phyloP scores from a whole-genome alignment of 2,113 vertebrate genomes.

The Irena cyanogastra region DNA sequence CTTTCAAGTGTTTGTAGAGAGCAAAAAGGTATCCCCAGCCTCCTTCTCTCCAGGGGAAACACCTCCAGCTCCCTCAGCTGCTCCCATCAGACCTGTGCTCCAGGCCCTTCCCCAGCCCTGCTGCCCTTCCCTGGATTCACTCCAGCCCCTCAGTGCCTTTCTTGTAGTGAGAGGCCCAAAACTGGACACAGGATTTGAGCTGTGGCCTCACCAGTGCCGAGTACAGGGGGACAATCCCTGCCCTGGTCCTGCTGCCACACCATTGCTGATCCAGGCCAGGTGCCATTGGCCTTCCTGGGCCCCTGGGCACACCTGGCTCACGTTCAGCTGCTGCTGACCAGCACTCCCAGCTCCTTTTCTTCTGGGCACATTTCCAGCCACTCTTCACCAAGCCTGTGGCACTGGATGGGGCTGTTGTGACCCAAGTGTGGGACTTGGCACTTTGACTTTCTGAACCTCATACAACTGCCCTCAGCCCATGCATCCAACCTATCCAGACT shows the following conservation, averaged over 20 bases:
- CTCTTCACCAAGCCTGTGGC: background rate
- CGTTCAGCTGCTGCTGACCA: background rate
- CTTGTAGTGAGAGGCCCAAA: background rate
- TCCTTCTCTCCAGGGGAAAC: background rate
- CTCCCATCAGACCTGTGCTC: background rate
- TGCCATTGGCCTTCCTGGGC: background rate
- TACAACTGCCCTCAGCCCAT: too few species aligned
- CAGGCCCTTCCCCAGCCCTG: background rate
- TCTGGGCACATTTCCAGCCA: background rate
- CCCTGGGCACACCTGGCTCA: background rate
- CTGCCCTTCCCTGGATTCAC: rapidly evolving
- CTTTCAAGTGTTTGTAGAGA: background rate
- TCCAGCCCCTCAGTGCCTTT: background rate
- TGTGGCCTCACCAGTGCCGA: background rate
- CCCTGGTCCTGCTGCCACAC: background rate
- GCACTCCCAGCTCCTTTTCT: background rate
- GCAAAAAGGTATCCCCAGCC: rapidly evolving
- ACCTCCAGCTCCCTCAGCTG: background rate
- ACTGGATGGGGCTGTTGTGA: too few species aligned
- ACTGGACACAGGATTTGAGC: background rate
- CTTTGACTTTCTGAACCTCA: background rate
- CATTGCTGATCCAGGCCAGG: background rate
- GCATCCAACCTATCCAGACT: background rate
- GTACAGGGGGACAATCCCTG: background rate
- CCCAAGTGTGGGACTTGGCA: background rate